phyloP scores from a whole-genome alignment of 2,113 vertebrate species.

The Columbina picui region DNA sequence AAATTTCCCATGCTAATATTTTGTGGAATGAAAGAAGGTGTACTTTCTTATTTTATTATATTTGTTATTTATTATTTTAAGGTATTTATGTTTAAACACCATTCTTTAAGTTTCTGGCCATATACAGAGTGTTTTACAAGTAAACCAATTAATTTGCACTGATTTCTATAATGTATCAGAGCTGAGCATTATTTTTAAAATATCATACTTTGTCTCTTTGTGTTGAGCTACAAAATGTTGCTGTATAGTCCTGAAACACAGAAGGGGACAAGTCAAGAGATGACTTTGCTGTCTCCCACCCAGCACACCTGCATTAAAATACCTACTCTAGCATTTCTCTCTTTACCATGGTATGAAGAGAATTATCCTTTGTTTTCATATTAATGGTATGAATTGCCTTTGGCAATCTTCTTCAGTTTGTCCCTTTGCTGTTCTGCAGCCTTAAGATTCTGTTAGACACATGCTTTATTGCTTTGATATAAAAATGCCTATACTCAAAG shows the following conservation, averaged over 20 bases:
- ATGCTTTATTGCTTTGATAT: not conserved
- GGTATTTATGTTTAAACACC: not conserved
- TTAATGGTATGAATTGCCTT: not conserved
- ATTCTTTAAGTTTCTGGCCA: not conserved
- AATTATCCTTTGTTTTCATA: not conserved
- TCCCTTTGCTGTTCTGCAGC: not conserved
- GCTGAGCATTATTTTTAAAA: not conserved
- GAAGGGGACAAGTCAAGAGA: not conserved
- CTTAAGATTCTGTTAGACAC: not conserved
- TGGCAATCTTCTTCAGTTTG: not conserved
- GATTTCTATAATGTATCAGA: not conserved
- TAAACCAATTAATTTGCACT: not conserved
- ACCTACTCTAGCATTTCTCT: not conserved
- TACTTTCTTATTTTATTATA: not conserved
- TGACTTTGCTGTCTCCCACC: not conserved
- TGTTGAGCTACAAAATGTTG: not conserved
- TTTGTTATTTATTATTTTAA: not conserved
- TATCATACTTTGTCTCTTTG: not conserved
- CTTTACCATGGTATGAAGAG: not conserved
- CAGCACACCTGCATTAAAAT: not conserved
- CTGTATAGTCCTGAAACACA: not conserved
- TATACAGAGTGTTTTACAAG: not conserved
- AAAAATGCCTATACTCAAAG: not conserved
- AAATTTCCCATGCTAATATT: not conserved
- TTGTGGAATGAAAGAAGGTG: not conserved